These are phyloP conservation scores for Melanostoma mellinum DNA, from an alignment of 2,888 invertebrate genomes.

Conservation along the genomic window DNA sequence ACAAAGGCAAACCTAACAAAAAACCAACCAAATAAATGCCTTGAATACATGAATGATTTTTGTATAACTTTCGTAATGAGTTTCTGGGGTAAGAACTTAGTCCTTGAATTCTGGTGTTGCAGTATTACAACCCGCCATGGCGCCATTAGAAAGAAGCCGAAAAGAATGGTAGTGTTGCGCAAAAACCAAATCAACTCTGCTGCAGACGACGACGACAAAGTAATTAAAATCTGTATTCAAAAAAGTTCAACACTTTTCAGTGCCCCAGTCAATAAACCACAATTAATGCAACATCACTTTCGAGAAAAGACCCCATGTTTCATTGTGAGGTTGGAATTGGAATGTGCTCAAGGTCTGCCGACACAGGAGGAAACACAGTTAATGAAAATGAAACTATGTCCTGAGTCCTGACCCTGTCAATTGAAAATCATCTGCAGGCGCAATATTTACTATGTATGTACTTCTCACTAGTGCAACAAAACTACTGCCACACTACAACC, in stretches of 20 bases:
- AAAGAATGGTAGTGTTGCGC: background rate
- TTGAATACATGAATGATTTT: background rate
- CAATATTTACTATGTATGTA: background rate
- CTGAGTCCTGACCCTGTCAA: constrained; percentile 13
- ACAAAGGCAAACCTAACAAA: background rate
- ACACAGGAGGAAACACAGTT: background rate
- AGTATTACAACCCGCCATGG: background rate
- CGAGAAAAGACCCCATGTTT: background rate
- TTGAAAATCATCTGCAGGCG: constrained; percentile 5
- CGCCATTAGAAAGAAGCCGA: constrained; percentile 1
- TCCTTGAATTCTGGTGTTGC: constrained; percentile 11
- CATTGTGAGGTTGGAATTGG: background rate
- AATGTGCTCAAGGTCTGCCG: background rate
- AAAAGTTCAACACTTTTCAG: background rate
- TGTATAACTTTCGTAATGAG: background rate
- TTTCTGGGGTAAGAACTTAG: background rate
- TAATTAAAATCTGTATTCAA: constrained; percentile 16
- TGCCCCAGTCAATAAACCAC: constrained; percentile 16
- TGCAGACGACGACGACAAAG: background rate
- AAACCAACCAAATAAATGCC: background rate
- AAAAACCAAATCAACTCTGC: too few relatives aligned
- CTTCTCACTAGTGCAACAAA: background rate
- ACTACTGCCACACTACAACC: background rate
- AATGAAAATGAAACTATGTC: constrained; percentile 28
- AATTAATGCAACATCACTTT: constrained; percentile 19